Base-by-base conservation (phyloP, 2,888 invertebrate species). In the Malthinus seriepunctatus region DNA sequence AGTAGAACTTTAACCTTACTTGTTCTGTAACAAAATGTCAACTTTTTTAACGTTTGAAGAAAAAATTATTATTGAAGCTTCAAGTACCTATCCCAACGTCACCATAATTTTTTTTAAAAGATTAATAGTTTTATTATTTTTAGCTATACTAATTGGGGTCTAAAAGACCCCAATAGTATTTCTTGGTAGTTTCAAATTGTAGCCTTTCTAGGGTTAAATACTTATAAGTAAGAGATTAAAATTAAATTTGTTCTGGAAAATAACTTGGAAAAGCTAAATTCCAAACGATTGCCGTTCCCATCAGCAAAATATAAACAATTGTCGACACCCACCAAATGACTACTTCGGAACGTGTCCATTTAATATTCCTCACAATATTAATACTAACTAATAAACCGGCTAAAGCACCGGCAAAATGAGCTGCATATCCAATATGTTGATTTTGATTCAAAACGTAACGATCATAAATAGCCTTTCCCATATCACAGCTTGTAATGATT, bases 391-490 rank as follows among this genome's bases (percentile, higher is more conserved):
- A 77, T 58, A 86, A 78, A 69, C 97, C 97, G 48, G 95, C 94
- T 1, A 95, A 66, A 34, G 94, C 93, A 1, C 98, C 97, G 0
- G 91, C 95, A 42, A 97, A 80, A 80, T 98, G 98, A 7, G 97
- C 97, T 1, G 93, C 90, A 74, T 97, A 97, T 8, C 97, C 96
- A 51, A 96, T 89, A 78, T 93, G 88, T 73, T 89, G 88, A 38
- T 86, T 81, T 1, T 84, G 79, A 46, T 87, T 83, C 14, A 86
- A 81, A 60, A 88, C 82, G 76, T 95, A 94, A 10, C 94, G 84
- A 75, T 92, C 89, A 79, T 96, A 97, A 32, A 98, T 85, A 0
- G 97, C 96, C 9, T 93, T 89, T 31, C 94, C 93, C 47, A 95
- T 83, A 78, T 99, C 98, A 37, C 90, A 87, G 0, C 83, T 84